A percentile compares a stretch with the other conserved stretches of the same genome.
Conservation (phyloP, 2,797 vertebrate species). For the Tragelaphus eurycerus region DNA sequence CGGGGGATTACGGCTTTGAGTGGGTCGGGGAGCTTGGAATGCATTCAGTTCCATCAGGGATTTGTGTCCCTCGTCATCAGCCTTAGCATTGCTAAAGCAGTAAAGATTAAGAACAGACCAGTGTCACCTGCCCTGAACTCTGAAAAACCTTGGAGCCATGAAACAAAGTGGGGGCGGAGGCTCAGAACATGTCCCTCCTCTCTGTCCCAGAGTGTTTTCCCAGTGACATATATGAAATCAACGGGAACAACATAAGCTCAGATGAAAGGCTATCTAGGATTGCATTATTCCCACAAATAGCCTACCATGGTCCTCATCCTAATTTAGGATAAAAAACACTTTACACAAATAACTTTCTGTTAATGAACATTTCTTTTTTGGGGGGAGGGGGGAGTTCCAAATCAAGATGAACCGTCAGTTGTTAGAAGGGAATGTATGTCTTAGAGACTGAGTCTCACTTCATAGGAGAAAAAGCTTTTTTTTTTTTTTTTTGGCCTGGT, state of each 20-base stretch:
- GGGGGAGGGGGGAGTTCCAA: conserved; percentile 62
- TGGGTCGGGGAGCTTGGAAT: conserved; percentile 94
- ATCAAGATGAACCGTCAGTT: conserved; percentile 71
- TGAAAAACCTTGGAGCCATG: conserved; percentile 74
- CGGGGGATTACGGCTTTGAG: conserved; percentile 98
- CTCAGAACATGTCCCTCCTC: conserved; percentile 60
- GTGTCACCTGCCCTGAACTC: conserved; percentile 86
- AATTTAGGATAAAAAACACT: conserved; percentile 78
- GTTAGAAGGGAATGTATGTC: conserved; percentile 75
- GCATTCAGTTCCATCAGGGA: conserved; percentile 89
- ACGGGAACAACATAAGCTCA: conserved; percentile 65
- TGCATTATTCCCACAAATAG: conserved; percentile 71
- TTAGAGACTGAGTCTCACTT: conserved; percentile 66
- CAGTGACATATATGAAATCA: conserved; percentile 47
- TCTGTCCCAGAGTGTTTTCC: conserved; percentile 57
- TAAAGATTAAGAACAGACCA: conserved; percentile 85
- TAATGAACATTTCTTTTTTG: conserved; percentile 74
- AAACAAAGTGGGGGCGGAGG: conserved; percentile 42
- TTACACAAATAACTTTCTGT: conserved; percentile 76
- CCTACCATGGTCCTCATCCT: conserved; percentile 66
- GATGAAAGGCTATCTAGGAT: conserved; percentile 49
- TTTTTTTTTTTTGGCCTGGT: conserved; percentile 58
- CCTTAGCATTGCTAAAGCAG: conserved; percentile 84
- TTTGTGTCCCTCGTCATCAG: conserved; percentile 88
- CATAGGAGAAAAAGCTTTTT: conserved; percentile 72